phyloP scores from a whole-genome alignment of 2,113 vertebrate genomes.

The Passer montanus region DNA sequence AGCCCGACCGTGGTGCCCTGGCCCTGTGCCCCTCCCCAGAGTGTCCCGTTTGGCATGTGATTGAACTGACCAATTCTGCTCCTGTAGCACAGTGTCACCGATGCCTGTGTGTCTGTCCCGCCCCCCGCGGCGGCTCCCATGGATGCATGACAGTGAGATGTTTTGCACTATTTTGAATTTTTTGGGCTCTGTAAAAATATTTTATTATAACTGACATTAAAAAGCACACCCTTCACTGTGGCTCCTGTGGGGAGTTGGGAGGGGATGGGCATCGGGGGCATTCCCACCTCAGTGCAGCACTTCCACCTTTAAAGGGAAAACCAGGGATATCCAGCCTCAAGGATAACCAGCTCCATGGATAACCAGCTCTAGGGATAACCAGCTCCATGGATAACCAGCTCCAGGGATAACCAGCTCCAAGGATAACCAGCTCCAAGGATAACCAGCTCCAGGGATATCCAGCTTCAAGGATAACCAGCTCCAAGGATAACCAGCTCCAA shows the following conservation, averaged over 20 bases:
- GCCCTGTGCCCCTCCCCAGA: neutral
- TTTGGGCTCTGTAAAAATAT: constrained; percentile 84
- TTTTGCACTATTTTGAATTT: constrained; percentile 84
- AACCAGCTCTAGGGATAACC: too few species aligned
- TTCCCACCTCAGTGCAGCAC: neutral
- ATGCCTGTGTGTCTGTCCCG: constrained; percentile 68
- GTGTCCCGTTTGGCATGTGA: constrained; percentile 73
- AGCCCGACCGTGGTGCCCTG: neutral
- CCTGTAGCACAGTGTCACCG: constrained; percentile 39
- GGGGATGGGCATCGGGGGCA: too few species aligned
- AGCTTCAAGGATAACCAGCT: neutral
- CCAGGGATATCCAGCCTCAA: neutral
- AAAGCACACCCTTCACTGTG: constrained; percentile 60
- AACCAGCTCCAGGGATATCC: neutral
- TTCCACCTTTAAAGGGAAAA: neutral
- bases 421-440: neutral
- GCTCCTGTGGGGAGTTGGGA: neutral
- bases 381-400: too few species aligned
- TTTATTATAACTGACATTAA: constrained; percentile 84
- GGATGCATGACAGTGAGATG: constrained; percentile 81
- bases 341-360: neutral
- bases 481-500: neutral
- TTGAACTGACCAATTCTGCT: constrained; percentile 45
- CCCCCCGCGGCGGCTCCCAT: constrained; percentile 37
- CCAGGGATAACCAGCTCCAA: neutral